Percentiles rank a stretch among this genome's conserved stretches.
These are phyloP conservation scores for Cremastobaeus sp. DNA, from an alignment of 2,888 invertebrate species.

Conservation along the genomic window DNA sequence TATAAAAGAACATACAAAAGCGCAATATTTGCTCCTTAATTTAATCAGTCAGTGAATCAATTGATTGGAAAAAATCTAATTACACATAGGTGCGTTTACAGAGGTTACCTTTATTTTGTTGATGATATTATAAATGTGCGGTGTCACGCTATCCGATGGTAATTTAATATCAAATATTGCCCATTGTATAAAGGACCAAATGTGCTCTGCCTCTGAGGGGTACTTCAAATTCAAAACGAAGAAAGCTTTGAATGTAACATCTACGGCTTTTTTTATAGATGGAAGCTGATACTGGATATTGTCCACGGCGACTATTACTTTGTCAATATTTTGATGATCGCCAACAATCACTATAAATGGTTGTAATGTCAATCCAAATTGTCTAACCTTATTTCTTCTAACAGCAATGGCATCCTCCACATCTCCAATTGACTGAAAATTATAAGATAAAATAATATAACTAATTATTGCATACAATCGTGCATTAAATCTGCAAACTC, in stretches of 20 bases:
- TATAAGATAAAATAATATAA: background rate
- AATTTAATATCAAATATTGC: conserved; percentile 4
- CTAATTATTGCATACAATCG: too few relatives aligned
- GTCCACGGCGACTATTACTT: conserved; percentile 22
- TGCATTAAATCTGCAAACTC: too few relatives aligned
- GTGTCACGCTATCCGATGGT: conserved; percentile 14
- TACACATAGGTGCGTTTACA: too few relatives aligned
- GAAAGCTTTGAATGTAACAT: conserved; percentile 14
- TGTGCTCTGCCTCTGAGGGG: conserved; percentile 24
- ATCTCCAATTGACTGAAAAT: conserved; percentile 14
- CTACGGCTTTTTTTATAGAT: conserved; percentile 18
- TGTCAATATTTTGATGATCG: background rate
- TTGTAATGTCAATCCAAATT: conserved; percentile 26
- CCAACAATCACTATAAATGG: conserved; percentile 34
- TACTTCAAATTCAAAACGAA: conserved; percentile 17
- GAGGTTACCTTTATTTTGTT: conserved; percentile 23
- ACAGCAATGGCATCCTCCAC: background rate
- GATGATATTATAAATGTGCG: conserved; percentile 16
- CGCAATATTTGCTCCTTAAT: too few relatives aligned
- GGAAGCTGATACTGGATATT: conserved; percentile 3
- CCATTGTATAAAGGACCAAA: conserved; percentile 22
- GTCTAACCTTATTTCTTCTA: conserved; percentile 3
- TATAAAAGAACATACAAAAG: too few relatives aligned
- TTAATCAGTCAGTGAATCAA: background rate
- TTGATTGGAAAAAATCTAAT: conserved; percentile 3